Conservation (phyloP, 2,888 invertebrate species). For the Dryococelus australis region DNA sequence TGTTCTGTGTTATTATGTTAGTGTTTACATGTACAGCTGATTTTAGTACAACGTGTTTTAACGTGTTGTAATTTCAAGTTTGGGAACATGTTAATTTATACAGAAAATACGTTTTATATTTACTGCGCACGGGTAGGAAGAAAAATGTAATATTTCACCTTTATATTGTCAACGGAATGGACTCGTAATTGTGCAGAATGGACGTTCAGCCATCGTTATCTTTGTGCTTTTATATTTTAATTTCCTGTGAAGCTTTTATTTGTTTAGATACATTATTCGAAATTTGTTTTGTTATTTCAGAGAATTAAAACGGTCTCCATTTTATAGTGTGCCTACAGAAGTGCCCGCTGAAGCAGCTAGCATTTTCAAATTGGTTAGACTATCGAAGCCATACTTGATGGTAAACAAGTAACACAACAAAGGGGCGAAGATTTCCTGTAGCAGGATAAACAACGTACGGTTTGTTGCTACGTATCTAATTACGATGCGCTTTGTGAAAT, state of each 20-base stretch:
- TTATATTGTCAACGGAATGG: no score
- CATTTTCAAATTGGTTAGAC: not conserved
- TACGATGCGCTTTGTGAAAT: no score
- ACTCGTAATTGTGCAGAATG: no score
- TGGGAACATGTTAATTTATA: not conserved
- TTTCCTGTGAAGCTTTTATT: not conserved
- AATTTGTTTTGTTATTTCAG: no score
- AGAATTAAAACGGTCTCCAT: no score
- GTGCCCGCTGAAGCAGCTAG: not conserved
- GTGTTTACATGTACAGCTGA: conserved; percentile 10
- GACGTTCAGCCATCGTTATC: no score
- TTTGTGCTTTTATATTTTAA: not conserved
- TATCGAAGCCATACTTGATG: not conserved
- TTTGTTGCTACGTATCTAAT: no score
- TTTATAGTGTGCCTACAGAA: not conserved
- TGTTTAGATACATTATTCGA: no score
- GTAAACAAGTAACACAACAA: not conserved
- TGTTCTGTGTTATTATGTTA: not conserved
- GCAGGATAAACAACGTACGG: no score
- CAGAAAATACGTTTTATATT: no score
- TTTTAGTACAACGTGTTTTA: not conserved
- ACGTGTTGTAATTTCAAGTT: not conserved
- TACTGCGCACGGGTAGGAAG: no score
- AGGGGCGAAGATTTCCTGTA: not conserved
- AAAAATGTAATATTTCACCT: no score